A percentile compares a stretch with the other conserved stretches of the same genome.
Evolutionary conservation across 2,888 invertebrate genomes (phyloP).

Genomic region (Argyra leucocephala): DNA sequence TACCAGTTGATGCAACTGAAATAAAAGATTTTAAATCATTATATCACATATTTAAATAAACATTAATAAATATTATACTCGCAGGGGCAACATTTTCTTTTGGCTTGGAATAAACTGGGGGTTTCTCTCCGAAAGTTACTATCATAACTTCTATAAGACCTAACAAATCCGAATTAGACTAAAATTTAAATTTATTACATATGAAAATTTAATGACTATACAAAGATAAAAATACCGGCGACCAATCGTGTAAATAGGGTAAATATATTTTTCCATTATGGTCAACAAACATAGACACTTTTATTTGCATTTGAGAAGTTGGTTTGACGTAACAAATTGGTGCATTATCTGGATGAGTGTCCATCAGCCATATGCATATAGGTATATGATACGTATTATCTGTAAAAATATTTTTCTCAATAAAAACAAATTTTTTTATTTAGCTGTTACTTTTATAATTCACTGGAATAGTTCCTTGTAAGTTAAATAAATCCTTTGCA

Average conservation of each 20-base stretch:
- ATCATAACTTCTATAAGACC: constrained; percentile 86
- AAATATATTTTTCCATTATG: constrained; percentile 91
- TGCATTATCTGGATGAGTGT: constrained; percentile 93
- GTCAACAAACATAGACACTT: constrained; percentile 88
- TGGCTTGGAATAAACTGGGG: constrained; percentile 80
- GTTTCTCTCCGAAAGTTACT: constrained; percentile 85
- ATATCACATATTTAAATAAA: background rate
- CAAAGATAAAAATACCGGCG: constrained; percentile 44
- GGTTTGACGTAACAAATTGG: constrained; percentile 93
- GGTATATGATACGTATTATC: constrained; percentile 88
- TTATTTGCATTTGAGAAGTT: constrained; percentile 89
- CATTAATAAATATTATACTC: background rate
- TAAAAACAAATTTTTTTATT: constrained; percentile 2
- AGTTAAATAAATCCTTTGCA: constrained; percentile 67
- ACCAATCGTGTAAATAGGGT: constrained; percentile 95
- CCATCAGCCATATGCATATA: constrained; percentile 90
- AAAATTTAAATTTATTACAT: background rate
- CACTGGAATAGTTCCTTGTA: constrained; percentile 89
- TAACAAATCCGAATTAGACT: constrained; percentile 61
- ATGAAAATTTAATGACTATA: background rate
- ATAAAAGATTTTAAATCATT: too few relatives aligned
- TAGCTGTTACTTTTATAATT: constrained; percentile 61
- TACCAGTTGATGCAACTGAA: background rate
- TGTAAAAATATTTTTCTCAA: constrained; percentile 32
- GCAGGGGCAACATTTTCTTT: constrained; percentile 45